Evolutionary conservation across 2,113 vertebrate genomes (phyloP), one percentile per base, ranked within the genome.

Genomic region (Sebastes schlegelii): DNA sequence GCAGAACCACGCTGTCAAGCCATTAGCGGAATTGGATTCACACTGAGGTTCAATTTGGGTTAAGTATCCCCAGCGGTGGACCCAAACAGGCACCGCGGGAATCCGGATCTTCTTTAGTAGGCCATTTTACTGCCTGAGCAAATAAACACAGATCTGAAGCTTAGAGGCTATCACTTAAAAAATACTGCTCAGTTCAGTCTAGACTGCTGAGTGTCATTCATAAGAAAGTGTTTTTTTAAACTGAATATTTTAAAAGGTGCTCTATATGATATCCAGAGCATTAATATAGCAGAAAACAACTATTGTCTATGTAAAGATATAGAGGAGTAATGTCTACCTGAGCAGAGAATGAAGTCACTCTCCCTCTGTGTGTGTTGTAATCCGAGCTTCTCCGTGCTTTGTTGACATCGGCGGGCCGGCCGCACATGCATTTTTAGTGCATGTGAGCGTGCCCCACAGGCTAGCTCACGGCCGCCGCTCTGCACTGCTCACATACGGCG

Each of bases 31-130:
- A 88, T 78, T 93, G 91, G 85, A 89, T 90, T 90, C 91, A 89
- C 66, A 79, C 89, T 67, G 77, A 90, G 86, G 92, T 91, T 92
- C 86, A 87, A 92, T 94, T 89, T 93, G 87, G 94, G 92, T 92
- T 92, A 92, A 93, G 82, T 87, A 91, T 93, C 74, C 92, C 91
- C 92, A 66, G 62, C n/a, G 79, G 91, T 90, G 63, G 62, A 87
- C 45, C 63, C 77, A 68, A 88, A 91, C 34, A 76, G 82, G 80
- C 88, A 82, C 45, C 10, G 48, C 16, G 65, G 80, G 79, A 82
- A 78, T 85, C 81, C 87, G 76, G 55, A 78, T 78, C 67, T 80
- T 77, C 81, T 91, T 92, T 90, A 91, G 85, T 73, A 83, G 91
- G 86, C 82, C 89, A 80, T 81, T 86, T 83, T 57, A 83, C 49